A percentile compares a stretch with the other conserved stretches of the same genome.
Conservation (phyloP, 1,140 invertebrate species). For the Drosophila jambulina region DNA sequence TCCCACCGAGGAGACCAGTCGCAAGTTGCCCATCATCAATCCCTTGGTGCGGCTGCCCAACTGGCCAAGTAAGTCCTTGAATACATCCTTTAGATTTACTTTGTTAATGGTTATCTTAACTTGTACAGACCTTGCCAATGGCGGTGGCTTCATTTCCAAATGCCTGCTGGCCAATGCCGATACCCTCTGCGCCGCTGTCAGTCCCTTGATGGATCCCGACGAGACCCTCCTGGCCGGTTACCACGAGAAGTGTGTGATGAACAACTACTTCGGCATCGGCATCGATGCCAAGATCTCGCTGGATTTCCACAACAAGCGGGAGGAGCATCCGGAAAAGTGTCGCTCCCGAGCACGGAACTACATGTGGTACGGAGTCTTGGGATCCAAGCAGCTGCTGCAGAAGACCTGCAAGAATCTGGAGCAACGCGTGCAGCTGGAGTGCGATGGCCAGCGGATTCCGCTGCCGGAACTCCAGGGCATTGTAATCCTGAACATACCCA, state of each 20-base stretch:
- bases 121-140: conserved; percentile 87
- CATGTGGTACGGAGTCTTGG: conserved; percentile 99
- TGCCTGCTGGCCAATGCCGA: conserved; percentile 98
- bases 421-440: conserved; percentile 96
- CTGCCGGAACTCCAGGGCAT: conserved; percentile 97
- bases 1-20: conserved; percentile 86
- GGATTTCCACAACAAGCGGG: conserved; percentile 98
- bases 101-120: background rate
- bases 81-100: background rate
- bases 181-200: conserved; percentile 96
- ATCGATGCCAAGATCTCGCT: conserved; percentile 99
- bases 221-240: conserved; percentile 96
- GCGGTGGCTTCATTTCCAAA: conserved; percentile 94
- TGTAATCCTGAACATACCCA: conserved; percentile 98
- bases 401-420: conserved; percentile 98
- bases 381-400: conserved; percentile 95
- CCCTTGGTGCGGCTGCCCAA: conserved; percentile 93
- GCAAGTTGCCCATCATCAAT: conserved; percentile 95
- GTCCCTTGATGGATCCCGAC: conserved; percentile 96
- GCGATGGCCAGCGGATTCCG: conserved; percentile 96
- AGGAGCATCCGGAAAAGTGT: conserved; percentile 99
- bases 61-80: conserved; percentile 90
- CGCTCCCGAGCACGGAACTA: conserved; percentile 97
- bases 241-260: conserved; percentile 98
- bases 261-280: conserved; percentile 99